A percentile compares a stretch with the other conserved stretches of the same genome.
phyloP scores from a whole-genome alignment of 2,888 invertebrate genomes.

The Noctua pronuba region DNA sequence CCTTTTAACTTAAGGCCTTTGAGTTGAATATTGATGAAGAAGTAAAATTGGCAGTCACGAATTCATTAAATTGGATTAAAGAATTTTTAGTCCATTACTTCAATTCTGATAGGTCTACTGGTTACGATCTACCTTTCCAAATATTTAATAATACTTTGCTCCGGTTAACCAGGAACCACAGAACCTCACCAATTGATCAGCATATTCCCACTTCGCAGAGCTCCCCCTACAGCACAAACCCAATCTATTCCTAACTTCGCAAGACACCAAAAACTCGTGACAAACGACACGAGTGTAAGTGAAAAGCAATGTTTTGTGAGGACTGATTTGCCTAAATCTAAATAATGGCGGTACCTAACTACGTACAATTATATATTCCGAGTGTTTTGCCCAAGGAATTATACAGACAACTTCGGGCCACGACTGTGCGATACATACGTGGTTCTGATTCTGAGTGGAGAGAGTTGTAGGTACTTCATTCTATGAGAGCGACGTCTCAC shows the following conservation, averaged over 20 bases:
- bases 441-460: constrained; percentile 37
- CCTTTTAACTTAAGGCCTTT: constrained; percentile 29
- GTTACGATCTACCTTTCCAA: background rate
- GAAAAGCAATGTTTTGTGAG: constrained; percentile 87
- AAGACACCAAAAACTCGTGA: constrained; percentile 83
- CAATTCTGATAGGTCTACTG: background rate
- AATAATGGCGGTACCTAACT: constrained; percentile 82
- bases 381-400: constrained; percentile 82
- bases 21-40: background rate
- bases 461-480: background rate
- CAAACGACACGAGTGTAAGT: constrained; percentile 86
- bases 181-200: background rate
- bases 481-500: background rate
- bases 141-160: background rate
- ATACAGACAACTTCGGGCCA: constrained; percentile 73
- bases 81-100: background rate
- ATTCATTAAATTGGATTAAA: background rate
- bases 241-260: constrained; percentile 64
- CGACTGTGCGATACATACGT: constrained; percentile 56
- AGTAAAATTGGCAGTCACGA: background rate
- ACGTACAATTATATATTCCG: constrained; percentile 82
- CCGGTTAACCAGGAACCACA: background rate
- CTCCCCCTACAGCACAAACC: constrained; percentile 19
- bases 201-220: constrained; percentile 27
- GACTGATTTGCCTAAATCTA: constrained; percentile 88